Evolutionary conservation across 1,140 invertebrate species (phyloP), one percentile per base, ranked within the genome.

Genomic region (Diorhabda carinulata): DNA sequence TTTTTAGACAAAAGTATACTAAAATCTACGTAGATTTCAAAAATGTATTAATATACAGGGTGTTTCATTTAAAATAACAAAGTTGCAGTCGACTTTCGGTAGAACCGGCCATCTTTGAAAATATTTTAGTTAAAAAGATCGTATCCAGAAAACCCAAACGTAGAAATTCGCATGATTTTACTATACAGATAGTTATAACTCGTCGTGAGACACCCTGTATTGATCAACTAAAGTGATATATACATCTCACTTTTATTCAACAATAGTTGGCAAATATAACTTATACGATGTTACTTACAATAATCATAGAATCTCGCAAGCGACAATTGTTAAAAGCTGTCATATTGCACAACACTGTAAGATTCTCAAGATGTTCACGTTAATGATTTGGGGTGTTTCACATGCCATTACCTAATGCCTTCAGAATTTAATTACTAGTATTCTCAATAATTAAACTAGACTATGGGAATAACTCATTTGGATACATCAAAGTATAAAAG

Each of bases 321-420:
- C n/a, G 57, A n/a, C 7, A 59, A 68, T 68, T 7, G 44, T 25
- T 64, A 61, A 64, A 58, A 25, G 60, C 42, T 61, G 44, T 68
- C 44, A 25, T 52, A 6, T 52, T 52, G 47, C 47, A 8, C n/a
- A 43, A 57, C 45, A 42, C 10, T 25, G 25, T 25, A 25, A 25
- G 25, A 61, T 68, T 44, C 59, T 40, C 25, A 60, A 60, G 59
- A 60, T 25, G 59, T 40, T 7, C 25, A 6, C 7, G 7, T 7
- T 7, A 3, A 60, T 7, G 59, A 60, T 7, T 25, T 9, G 10
- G 59, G 7, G 42, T 60, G 59, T 7, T 60, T 42, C 10, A 40
- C 59, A 60, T 60, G 10, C 7, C 3, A 42, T 40, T 42, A 10
- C 10, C 42, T 10, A 60, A 40, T 60, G 6, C 25, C 59, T 7